Evolutionary conservation across 2,113 vertebrate genomes (phyloP).

Genomic region (Cygnus buccinator): DNA sequence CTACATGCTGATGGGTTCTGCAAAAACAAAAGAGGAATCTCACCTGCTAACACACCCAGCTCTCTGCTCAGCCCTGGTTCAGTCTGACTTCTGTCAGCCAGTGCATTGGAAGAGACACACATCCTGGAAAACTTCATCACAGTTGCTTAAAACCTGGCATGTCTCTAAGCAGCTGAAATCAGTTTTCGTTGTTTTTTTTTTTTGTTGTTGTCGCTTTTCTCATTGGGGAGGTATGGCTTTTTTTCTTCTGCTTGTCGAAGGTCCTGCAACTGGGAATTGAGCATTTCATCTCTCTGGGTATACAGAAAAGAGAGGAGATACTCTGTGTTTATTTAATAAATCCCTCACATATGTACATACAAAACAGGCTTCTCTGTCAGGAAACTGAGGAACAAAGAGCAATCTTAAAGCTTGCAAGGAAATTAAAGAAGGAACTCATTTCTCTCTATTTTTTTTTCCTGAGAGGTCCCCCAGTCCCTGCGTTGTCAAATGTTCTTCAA

Average conservation of each 20-base stretch:
- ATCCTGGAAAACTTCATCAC: background rate
- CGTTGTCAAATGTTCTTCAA: background rate
- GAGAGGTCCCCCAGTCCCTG: background rate
- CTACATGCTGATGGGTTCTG: background rate
- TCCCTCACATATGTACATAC: background rate
- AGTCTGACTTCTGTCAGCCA: background rate
- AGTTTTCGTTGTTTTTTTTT: too few relatives aligned
- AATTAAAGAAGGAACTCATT: background rate
- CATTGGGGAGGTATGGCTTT: background rate
- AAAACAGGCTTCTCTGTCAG: background rate
- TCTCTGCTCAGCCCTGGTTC: background rate
- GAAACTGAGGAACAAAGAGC: background rate
- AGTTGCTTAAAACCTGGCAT: background rate
- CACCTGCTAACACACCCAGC: background rate
- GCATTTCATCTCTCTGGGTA: background rate
- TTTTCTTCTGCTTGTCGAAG: background rate
- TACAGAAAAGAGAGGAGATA: background rate
- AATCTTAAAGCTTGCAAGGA: background rate
- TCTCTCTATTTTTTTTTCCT: background rate
- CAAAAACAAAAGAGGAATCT: background rate
- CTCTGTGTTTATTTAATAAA: background rate
- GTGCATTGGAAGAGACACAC: background rate
- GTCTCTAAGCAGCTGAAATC: background rate
- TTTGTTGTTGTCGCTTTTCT: background rate
- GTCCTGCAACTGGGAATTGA: background rate